Evolutionary conservation across 2,888 invertebrate species (phyloP), one percentile per base, ranked within the genome.

Genomic region (Petrolisthes manimaculis): DNA sequence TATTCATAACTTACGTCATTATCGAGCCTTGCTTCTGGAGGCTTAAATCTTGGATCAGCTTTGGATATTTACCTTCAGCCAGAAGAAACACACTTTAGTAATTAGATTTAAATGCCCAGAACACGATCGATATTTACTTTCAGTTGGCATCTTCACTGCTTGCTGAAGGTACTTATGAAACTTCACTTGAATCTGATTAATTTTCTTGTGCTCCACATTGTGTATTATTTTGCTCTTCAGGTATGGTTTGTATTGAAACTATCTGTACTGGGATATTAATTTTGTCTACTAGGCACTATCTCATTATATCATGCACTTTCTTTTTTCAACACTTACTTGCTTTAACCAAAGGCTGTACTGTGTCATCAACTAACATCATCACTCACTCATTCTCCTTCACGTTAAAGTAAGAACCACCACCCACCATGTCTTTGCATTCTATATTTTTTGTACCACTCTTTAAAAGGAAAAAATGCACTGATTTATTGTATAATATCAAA

Each of bases 391-490:
- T 86, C 79, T 83, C 83, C 79, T 83, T 79, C 83, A 83, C 83
- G 79, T 83, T 87, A 71, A 71, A 56, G 56, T 77, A 87, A 78
- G 83, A 83, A 81, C 82, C 37, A 83, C 75, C 37, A 83, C 83
- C 71, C 71, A 71, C 71, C 71, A 71, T 21, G 21, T 71, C 71
- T 71, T 87, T 87, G 87, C 83, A 87, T 87, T 87, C 83, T 83
- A 78, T 87, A 87, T 87, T 87, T 87, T 87, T 87, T 87, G 87
- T 87, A 87, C 87, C 87, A 87, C 86, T 86, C 80, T 86, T 87
- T 71, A 71, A 71, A 71, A 71, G 21, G 71, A 71, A n/a, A 37
- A 82, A 86, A 87, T 83, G 83, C 87, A 87, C 87, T 87, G 83
- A 87, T 87, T 87, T 87, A 87, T 87, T 83, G 83, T 87, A 87